A percentile compares a stretch with the other conserved stretches of the same genome.
Conservation (phyloP, 2,113 vertebrate species). For the Cephalopholis sonnerati region DNA sequence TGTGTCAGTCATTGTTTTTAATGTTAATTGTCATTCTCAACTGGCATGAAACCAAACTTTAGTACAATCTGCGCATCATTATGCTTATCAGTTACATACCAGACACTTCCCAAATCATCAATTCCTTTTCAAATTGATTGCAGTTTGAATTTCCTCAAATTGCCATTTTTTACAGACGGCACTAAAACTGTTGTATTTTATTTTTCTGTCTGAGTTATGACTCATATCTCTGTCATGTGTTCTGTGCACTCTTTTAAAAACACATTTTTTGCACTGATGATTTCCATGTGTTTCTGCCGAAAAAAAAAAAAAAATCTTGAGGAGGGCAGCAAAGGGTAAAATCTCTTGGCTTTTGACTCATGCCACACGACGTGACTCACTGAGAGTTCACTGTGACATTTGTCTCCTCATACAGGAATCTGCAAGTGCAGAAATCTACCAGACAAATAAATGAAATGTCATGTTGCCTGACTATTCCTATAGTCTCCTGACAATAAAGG, state of each 20-base stretch:
- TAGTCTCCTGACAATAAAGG: not conserved
- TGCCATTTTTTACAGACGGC: not conserved
- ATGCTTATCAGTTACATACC: not conserved
- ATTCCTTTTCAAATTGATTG: not conserved
- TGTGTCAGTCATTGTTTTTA: not conserved
- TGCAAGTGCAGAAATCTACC: conserved; percentile 1
- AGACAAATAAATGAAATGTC: not conserved
- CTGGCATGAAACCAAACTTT: not conserved
- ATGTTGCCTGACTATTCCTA: not conserved
- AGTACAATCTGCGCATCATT: not conserved
- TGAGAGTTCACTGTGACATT: conserved; percentile 33
- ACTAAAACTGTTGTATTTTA: not conserved
- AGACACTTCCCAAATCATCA: not conserved
- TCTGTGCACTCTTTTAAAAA: conserved; percentile 5
- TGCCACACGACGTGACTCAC: conserved; percentile 37
- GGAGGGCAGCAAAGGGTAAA: conserved; percentile 16
- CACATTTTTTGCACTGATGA: conserved; percentile 5
- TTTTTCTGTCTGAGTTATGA: conserved; percentile 22
- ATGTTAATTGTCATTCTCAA: not conserved
- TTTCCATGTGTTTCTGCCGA: conserved; percentile 25
- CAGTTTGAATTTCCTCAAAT: not conserved
- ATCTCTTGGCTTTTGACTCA: conserved; percentile 48
- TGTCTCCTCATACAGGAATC: conserved; percentile 27
- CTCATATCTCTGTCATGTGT: conserved; percentile 32
- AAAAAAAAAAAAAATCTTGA: conserved; percentile 7